A percentile compares a stretch with the other conserved stretches of the same genome.
These are phyloP conservation scores for Drosophila picticornis DNA, from an alignment of 2,888 invertebrate species.

Conservation along the genomic window DNA sequence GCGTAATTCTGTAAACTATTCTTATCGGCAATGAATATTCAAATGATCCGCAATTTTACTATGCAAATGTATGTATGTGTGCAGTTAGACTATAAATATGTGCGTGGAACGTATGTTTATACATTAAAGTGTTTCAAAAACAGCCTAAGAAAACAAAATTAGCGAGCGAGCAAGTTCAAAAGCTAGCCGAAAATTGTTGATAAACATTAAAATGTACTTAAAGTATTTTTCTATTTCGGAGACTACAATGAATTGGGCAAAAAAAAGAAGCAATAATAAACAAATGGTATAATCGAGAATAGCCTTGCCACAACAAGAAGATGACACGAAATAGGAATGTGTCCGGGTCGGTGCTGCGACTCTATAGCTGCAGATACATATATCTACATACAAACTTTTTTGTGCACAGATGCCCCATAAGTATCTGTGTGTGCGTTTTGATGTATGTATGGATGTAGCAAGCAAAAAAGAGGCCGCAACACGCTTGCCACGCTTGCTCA, in stretches of 20 bases:
- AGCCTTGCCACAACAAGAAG: conserved; percentile 30
- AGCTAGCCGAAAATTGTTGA: conserved; percentile 46
- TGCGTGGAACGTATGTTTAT: neutral
- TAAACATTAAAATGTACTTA: conserved; percentile 57
- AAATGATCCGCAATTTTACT: conserved; percentile 17
- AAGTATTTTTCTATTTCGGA: conserved; percentile 27
- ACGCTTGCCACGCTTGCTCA: conserved; percentile 49
- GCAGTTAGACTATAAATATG: neutral
- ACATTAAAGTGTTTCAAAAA: conserved; percentile 12
- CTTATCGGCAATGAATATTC: neutral
- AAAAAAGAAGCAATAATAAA: conserved; percentile 19
- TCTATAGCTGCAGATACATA: neutral
- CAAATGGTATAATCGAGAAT: conserved; percentile 9
- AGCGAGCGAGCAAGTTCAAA: conserved; percentile 15
- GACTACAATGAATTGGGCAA: conserved; percentile 21
- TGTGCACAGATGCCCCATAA: neutral
- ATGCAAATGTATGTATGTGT: neutral
- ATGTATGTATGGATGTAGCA: conserved; percentile 20
- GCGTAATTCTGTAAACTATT: neutral
- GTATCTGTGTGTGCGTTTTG: conserved; percentile 13
- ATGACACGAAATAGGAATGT: conserved; percentile 30
- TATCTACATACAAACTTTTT: neutral
- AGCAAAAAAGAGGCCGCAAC: conserved; percentile 34
- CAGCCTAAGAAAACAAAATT: conserved; percentile 7
- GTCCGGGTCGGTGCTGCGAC: conserved; percentile 7